Conservation (phyloP, 2,113 vertebrate genomes). For the Ctenomys sociabilis region DNA sequence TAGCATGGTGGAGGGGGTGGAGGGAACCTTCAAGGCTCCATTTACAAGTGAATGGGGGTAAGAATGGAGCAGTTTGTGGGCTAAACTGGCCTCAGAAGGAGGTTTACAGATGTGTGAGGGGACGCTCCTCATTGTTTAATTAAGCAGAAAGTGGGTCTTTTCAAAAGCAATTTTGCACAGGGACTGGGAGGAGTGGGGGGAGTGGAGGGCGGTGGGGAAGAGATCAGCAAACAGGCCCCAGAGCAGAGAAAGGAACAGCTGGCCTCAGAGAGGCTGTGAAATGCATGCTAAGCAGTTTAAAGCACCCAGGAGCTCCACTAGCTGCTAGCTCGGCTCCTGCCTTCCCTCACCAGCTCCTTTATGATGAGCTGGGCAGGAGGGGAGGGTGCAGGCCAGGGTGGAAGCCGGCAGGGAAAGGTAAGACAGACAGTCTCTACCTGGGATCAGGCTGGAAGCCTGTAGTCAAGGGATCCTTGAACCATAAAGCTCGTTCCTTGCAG, state of each 20-base stretch:
- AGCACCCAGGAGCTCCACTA: conserved; percentile 81
- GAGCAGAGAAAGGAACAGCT: conserved; percentile 92
- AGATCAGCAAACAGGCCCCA: conserved; percentile 90
- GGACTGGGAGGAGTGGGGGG: conserved; percentile 81
- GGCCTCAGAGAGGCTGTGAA: conserved; percentile 93
- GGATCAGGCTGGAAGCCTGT: neutral
- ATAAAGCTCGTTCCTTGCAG: neutral
- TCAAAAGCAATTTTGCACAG: conserved; percentile 94
- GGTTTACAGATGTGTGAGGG: conserved; percentile 98
- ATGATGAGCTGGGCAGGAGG: conserved; percentile 68
- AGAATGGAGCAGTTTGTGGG: conserved; percentile 97
- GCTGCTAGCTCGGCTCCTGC: conserved; percentile 69
- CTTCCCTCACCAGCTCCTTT: conserved; percentile 78
- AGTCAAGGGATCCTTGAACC: neutral
- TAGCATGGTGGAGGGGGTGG: conserved; percentile 76
- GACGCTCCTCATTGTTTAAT: conserved; percentile 92
- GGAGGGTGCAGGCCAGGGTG: conserved; percentile 29
- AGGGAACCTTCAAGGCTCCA: conserved; percentile 79
- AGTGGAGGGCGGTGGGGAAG: conserved; percentile 81
- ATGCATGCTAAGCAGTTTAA: conserved; percentile 90
- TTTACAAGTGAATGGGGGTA: conserved; percentile 96
- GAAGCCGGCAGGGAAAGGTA: conserved; percentile 28
- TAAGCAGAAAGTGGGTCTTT: conserved; percentile 93
- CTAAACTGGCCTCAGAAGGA: conserved; percentile 96
- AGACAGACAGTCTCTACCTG: conserved; percentile 55